These are phyloP conservation scores for Ophion obscuratus DNA, from an alignment of 2,888 invertebrate species.

Conservation along the genomic window DNA sequence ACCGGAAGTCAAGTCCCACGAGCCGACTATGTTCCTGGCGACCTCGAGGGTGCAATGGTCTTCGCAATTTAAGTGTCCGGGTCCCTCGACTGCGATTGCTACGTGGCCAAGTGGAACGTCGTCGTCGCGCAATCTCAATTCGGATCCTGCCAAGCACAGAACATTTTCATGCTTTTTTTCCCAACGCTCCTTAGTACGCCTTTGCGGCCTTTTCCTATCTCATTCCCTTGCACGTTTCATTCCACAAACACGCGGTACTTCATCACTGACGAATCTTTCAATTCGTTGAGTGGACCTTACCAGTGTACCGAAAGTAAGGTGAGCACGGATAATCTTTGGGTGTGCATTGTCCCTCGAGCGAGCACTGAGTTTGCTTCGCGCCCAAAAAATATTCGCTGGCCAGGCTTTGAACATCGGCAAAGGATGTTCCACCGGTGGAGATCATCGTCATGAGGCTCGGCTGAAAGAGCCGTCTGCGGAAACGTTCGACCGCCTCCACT, in stretches of 20 bases:
- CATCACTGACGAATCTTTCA: neutral
- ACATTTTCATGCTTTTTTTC: neutral
- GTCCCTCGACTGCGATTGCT: constrained; percentile 85
- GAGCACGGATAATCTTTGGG: constrained; percentile 39
- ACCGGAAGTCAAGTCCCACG: constrained; percentile 82
- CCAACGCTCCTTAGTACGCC: no score
- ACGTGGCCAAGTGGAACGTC: constrained; percentile 84
- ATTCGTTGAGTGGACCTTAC: constrained; percentile 32
- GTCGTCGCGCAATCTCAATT: constrained; percentile 83
- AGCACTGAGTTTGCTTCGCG: constrained; percentile 1
- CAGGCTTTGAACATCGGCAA: constrained; percentile 67
- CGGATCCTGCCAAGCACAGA: constrained; percentile 72
- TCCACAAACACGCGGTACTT: neutral
- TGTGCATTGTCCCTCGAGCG: constrained; percentile 13
- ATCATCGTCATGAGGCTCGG: constrained; percentile 72
- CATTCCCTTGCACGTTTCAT: neutral
- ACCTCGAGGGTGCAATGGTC: constrained; percentile 82
- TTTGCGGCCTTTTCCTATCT: neutral
- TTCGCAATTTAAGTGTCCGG: constrained; percentile 79
- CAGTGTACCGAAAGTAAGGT: constrained; percentile 58
- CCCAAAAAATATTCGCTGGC: constrained; percentile 66
- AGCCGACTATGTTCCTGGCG: constrained; percentile 83
- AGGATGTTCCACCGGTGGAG: constrained; percentile 70
- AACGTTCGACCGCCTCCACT: constrained; percentile 63
- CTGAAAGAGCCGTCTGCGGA: constrained; percentile 72